Evolutionary conservation across 2,888 invertebrate genomes (phyloP).

Genomic region (Agrotis exclamationis): DNA sequence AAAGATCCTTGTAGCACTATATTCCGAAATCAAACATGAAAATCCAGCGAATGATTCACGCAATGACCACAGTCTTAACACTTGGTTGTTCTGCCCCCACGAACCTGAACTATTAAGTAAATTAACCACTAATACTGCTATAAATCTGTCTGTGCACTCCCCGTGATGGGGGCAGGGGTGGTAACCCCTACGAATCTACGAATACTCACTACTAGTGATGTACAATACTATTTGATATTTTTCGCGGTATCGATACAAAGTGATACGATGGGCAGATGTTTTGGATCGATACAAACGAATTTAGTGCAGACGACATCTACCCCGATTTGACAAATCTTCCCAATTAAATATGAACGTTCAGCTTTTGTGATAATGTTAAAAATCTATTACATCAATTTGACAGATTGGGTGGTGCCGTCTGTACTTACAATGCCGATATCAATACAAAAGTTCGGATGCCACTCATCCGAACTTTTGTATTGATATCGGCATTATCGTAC

Average conservation of each 20-base stretch:
- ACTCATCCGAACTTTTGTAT: too few species aligned
- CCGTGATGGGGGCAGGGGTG: constrained; percentile 65
- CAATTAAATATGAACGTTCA: too few species aligned
- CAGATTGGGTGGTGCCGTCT: too few species aligned
- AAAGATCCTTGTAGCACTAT: not conserved
- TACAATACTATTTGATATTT: not conserved
- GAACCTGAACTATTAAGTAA: constrained; percentile 72
- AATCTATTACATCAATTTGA: too few species aligned
- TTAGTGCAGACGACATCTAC: too few species aligned
- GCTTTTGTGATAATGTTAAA: too few species aligned
- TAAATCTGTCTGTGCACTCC: constrained; percentile 78
- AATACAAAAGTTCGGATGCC: too few species aligned
- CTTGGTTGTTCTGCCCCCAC: constrained; percentile 24
- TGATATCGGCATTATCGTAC: too few species aligned
- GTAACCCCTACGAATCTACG: constrained; percentile 38
- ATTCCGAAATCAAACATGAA: not conserved
- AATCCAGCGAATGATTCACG: constrained; percentile 24
- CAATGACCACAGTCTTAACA: constrained; percentile 25
- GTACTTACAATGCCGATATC: too few species aligned
- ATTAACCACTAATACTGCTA: constrained; percentile 74
- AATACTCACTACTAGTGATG: constrained; percentile 13
- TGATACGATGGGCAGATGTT: not conserved
- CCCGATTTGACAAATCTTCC: too few species aligned
- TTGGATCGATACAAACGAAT: not conserved
- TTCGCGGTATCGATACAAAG: not conserved